Evolutionary conservation across 2,888 invertebrate species (phyloP).

Genomic region (Xylota segnis): DNA sequence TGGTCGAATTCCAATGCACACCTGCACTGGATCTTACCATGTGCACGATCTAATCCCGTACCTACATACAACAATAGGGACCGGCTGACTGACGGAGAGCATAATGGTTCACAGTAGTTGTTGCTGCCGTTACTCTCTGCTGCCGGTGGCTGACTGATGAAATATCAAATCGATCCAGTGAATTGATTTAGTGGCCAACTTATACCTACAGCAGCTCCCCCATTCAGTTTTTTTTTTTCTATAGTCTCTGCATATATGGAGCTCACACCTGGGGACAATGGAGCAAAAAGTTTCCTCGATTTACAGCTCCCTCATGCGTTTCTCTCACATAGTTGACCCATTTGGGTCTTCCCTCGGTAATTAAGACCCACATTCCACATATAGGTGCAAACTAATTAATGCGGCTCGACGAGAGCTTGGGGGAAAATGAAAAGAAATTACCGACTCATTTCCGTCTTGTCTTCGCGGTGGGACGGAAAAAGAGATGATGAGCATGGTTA

Average conservation of each 20-base stretch:
- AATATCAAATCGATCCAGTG: constrained; percentile 76
- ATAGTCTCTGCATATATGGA: constrained; percentile 47
- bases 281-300: constrained; percentile 50
- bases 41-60: constrained; percentile 66
- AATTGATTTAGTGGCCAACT: constrained; percentile 75
- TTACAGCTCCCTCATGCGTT: constrained; percentile 43
- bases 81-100: constrained; percentile 66
- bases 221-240: constrained; percentile 32
- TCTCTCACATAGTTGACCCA: constrained; percentile 62
- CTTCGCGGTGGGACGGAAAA: constrained; percentile 58
- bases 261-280: constrained; percentile 75
- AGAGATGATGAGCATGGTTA: constrained; percentile 65
- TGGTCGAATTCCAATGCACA: constrained; percentile 76
- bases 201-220: constrained; percentile 60
- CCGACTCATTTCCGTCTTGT: constrained; percentile 69
- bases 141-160: constrained; percentile 75
- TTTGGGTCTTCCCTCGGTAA: constrained; percentile 72
- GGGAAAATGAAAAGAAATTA: constrained; percentile 30
- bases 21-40: constrained; percentile 74
- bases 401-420: constrained; percentile 17
- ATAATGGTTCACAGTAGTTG: constrained; percentile 52
- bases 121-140: constrained; percentile 45
- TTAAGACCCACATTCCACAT: constrained; percentile 69
- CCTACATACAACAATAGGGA: constrained; percentile 65
- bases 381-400: constrained; percentile 69